Conservation (phyloP, 2,797 vertebrate genomes). For the Helarctos malayanus region DNA sequence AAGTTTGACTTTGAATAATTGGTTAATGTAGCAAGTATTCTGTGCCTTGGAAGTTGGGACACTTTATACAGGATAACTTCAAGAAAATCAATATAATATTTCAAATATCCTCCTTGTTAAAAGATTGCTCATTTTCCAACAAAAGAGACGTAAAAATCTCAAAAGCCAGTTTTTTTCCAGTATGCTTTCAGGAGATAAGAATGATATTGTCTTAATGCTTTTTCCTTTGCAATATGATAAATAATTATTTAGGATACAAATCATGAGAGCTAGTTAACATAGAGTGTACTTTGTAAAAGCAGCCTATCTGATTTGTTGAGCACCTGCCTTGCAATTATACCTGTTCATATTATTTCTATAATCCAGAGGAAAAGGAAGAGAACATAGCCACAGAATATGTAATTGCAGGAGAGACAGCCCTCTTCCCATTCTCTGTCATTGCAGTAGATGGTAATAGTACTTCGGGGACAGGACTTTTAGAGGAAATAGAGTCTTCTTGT, state of each 20-base stretch:
- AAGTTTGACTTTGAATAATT: slow-evolving; percentile 72
- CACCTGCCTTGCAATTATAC: slow-evolving; percentile 3
- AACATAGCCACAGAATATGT: not conserved
- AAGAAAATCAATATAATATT: slow-evolving; percentile 72
- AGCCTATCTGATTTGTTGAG: not conserved
- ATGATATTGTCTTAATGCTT: not conserved
- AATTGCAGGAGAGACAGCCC: not conserved
- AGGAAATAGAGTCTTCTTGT: not conserved
- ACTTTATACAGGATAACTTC: slow-evolving; percentile 35
- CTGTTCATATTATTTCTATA: slow-evolving; percentile 42
- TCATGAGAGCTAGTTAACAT: slow-evolving; percentile 45
- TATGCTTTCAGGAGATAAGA: slow-evolving; percentile 1
- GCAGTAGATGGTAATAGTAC: not conserved
- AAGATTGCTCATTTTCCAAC: slow-evolving; percentile 38
- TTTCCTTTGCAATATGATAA: slow-evolving; percentile 58
- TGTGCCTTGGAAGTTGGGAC: slow-evolving; percentile 15
- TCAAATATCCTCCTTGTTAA: slow-evolving; percentile 71
- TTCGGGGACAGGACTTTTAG: not conserved
- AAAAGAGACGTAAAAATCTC: slow-evolving; percentile 54
- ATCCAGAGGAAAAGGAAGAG: slow-evolving; percentile 26
- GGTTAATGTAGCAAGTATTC: slow-evolving; percentile 59
- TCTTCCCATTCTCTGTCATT: slow-evolving; percentile 12
- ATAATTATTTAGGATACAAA: slow-evolving; percentile 44
- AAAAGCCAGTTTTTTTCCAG: not conserved
- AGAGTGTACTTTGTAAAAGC: not conserved